phyloP scores from a whole-genome alignment of 23 tunicate genomes.

The Styela plicata region DNA sequence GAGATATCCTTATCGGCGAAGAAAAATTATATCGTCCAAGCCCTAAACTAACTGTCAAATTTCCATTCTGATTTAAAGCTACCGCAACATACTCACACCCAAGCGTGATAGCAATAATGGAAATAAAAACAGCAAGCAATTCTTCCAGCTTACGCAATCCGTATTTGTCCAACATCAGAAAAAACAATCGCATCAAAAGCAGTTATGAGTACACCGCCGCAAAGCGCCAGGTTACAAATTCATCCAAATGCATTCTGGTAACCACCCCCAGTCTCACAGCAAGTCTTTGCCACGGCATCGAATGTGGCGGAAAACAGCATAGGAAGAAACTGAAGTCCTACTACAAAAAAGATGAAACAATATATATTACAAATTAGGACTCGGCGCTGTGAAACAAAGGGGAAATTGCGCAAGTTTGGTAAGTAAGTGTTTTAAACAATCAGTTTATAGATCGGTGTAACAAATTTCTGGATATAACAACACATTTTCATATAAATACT shows the following conservation, averaged over 20 bases:
- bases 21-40: too few relatives aligned
- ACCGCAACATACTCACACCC: slow-evolving; percentile 82
- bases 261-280: slow-evolving; percentile 76
- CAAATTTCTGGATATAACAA: too few relatives aligned
- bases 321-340: slow-evolving; percentile 72
- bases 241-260: slow-evolving; percentile 81
- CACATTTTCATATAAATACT: too few relatives aligned
- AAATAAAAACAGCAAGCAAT: slow-evolving; percentile 71
- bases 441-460: too few relatives aligned
- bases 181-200: slow-evolving; percentile 84
- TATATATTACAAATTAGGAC: too few relatives aligned
- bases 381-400: too few relatives aligned
- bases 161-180: slow-evolving; percentile 82
- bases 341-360: too few relatives aligned
- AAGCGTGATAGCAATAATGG: slow-evolving; percentile 82
- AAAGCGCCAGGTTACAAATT: slow-evolving; percentile 60
- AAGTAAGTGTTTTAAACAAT: too few relatives aligned
- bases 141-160: slow-evolving; percentile 91
- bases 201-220: slow-evolving; percentile 65
- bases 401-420: too few relatives aligned
- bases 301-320: slow-evolving; percentile 51
- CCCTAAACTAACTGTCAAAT: slow-evolving; percentile 56
- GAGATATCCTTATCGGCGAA: too few relatives aligned
- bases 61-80: slow-evolving; percentile 76
- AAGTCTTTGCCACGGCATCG: slow-evolving; percentile 70